Evolutionary conservation across 2,888 invertebrate genomes (phyloP).

Genomic region (Spialia ferax): DNA sequence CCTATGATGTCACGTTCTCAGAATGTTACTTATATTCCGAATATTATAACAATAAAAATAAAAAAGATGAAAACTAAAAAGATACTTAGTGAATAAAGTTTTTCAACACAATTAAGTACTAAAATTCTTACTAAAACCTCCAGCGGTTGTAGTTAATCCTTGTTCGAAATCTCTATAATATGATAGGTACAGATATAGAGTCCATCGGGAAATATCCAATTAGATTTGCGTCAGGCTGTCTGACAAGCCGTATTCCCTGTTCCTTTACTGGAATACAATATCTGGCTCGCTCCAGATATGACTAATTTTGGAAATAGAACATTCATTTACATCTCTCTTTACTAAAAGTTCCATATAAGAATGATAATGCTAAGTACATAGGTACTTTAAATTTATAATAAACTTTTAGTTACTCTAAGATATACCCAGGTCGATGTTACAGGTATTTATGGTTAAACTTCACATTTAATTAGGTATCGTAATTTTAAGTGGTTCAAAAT

Average conservation of each 20-base stretch:
- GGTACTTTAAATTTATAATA: no score
- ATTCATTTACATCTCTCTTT: background rate
- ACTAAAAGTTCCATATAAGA: no score
- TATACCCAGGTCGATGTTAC: no score
- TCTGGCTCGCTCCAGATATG: background rate
- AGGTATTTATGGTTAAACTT: no score
- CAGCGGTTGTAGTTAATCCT: background rate
- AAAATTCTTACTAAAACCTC: background rate
- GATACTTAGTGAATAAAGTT: background rate
- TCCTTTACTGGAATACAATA: constrained; percentile 1
- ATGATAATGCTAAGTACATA: no score
- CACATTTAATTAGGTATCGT: no score
- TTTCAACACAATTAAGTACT: background rate
- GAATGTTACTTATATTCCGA: no score
- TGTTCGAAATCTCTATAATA: background rate
- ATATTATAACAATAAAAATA: no score
- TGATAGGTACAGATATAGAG: no score
- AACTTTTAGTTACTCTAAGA: no score
- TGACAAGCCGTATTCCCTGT: background rate
- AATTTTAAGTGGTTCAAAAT: no score
- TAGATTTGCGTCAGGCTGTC: constrained; percentile 20
- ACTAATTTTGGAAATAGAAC: background rate
- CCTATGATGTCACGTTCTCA: no score
- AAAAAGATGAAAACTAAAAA: background rate
- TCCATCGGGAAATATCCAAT: constrained; percentile 19